Conservation (phyloP, 2,888 invertebrate genomes). For the Parthenolecanium corni region DNA sequence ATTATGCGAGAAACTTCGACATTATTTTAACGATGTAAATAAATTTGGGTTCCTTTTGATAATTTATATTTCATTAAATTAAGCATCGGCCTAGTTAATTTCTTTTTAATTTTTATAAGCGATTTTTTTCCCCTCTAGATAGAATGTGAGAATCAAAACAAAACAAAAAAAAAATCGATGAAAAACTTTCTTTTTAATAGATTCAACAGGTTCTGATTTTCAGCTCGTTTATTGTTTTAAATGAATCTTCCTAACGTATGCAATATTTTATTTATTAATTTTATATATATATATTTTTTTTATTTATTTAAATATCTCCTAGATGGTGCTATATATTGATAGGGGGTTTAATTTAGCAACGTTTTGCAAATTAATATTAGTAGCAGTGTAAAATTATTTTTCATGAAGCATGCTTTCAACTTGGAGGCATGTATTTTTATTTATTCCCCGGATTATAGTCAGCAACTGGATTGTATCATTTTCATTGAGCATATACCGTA, state of each 20-base stretch:
- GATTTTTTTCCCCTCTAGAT: neutral
- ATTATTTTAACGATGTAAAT: neutral
- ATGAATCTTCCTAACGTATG: neutral
- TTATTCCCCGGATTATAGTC: too few species aligned
- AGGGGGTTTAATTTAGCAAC: too few species aligned
- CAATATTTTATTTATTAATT: neutral
- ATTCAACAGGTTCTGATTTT: neutral
- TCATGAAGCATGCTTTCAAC: too few species aligned
- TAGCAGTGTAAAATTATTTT: too few species aligned
- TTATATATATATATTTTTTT: neutral
- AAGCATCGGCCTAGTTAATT: neutral
- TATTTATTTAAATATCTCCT: too few species aligned
- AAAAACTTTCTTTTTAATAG: neutral
- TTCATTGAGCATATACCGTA: too few species aligned
- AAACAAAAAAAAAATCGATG: neutral
- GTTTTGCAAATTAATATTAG: too few species aligned
- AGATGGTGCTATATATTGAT: too few species aligned
- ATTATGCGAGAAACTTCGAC: neutral
- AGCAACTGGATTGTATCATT: too few species aligned
- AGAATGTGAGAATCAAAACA: neutral
- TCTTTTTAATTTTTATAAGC: neutral
- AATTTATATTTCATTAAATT: conserved; percentile 3
- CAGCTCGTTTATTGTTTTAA: neutral
- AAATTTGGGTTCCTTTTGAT: neutral
- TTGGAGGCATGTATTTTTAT: too few species aligned